phyloP scores from a whole-genome alignment of 1,140 invertebrate species.

The Panagrolaimus sp. region DNA sequence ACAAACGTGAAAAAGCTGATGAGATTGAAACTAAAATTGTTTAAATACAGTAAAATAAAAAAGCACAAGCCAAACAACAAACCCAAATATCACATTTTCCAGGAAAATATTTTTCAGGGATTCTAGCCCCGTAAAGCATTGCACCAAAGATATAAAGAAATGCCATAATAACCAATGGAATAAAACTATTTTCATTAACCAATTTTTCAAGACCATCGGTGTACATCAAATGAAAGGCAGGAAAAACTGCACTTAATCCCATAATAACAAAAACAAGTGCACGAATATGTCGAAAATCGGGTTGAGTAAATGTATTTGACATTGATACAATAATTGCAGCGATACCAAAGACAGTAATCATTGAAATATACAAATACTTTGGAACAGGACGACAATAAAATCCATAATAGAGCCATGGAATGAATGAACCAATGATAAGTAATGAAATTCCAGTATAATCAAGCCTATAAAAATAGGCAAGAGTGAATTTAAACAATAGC shows the following conservation, averaged over 20 bases:
- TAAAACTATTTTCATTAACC: slow-evolving; percentile 73
- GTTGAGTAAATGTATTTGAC: slow-evolving; percentile 93
- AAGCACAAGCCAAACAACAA: slow-evolving; percentile 60
- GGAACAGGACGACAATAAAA: slow-evolving; percentile 76
- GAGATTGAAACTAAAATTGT: slow-evolving; percentile 79
- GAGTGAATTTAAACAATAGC: too few relatives aligned
- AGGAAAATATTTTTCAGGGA: slow-evolving; percentile 94
- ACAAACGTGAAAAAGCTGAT: slow-evolving; percentile 95
- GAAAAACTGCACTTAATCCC: slow-evolving; percentile 60
- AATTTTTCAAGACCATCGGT: slow-evolving; percentile 63
- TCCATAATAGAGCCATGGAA: slow-evolving; percentile 98
- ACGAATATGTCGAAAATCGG: slow-evolving; percentile 78
- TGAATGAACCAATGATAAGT: slow-evolving; percentile 95
- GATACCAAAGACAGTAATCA: slow-evolving; percentile 81
- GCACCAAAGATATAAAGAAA: slow-evolving; percentile 88
- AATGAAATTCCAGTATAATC: slow-evolving; percentile 98
- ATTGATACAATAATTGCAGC: slow-evolving; percentile 89
- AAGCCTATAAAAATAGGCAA: slow-evolving; percentile 66
- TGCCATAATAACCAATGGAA: slow-evolving; percentile 94
- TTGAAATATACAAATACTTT: slow-evolving; percentile 62
- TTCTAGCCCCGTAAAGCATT: slow-evolving; percentile 83
- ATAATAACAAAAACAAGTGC: slow-evolving; percentile 64
- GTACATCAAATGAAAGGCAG: slow-evolving; percentile 64
- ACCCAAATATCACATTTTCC: slow-evolving; percentile 99
- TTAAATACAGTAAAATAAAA: neutral